A percentile compares a stretch with the other conserved stretches of the same genome.
phyloP scores from a whole-genome alignment of 2,113 vertebrate genomes.

The Corynorhinus townsendii region DNA sequence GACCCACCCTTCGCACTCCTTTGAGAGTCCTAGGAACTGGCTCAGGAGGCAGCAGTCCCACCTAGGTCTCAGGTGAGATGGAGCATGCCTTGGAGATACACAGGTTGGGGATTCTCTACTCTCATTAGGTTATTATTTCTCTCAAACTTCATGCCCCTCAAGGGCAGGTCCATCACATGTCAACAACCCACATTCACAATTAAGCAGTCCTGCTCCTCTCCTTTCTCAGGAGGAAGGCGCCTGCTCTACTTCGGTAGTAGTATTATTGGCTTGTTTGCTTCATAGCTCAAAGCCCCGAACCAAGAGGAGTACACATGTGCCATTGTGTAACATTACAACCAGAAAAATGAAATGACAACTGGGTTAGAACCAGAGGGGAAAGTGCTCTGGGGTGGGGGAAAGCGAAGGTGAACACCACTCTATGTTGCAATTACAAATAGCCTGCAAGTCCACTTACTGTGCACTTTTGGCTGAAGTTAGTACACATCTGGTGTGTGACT shows the following conservation, averaged over 20 bases:
- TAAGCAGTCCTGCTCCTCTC: background rate
- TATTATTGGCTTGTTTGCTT: background rate
- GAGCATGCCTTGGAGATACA: background rate
- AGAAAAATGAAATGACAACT: background rate
- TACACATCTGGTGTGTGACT: background rate
- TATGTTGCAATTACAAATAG: background rate
- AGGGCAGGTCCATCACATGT: background rate
- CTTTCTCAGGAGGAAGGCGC: background rate
- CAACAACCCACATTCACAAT: background rate
- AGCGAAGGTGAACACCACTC: background rate
- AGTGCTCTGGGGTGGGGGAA: background rate
- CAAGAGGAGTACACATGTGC: fast-evolving
- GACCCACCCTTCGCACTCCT: background rate
- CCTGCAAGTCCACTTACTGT: background rate
- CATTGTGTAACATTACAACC: background rate
- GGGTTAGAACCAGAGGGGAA: background rate
- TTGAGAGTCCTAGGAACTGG: background rate
- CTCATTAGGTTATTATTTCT: background rate
- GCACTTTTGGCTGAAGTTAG: background rate
- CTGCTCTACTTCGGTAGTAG: background rate
- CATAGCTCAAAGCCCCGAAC: background rate
- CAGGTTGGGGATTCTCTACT: fast-evolving
- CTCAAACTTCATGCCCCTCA: background rate
- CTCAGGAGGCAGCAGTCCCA: background rate
- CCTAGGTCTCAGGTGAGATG: fast-evolving